phyloP scores from a whole-genome alignment of 2,113 vertebrate genomes.

The Hassar affinis region DNA sequence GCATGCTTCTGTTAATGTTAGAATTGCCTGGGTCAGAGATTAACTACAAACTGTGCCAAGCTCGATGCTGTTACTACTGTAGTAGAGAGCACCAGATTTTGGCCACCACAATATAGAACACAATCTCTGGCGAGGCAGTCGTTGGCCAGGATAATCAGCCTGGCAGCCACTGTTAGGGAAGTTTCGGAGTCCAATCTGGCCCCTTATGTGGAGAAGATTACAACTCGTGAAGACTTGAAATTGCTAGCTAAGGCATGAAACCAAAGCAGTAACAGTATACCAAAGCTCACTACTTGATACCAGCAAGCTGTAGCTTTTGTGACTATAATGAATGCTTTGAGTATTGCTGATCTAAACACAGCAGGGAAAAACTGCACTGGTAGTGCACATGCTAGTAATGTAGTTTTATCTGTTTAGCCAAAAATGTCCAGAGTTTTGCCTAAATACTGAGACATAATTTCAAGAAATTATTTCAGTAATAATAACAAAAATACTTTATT shows the following conservation, averaged over 20 bases:
- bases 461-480: background rate
- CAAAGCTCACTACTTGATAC: background rate
- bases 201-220: slow-evolving; percentile 4
- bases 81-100: slow-evolving; percentile 8
- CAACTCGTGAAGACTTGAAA: background rate
- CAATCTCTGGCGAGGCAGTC: slow-evolving; percentile 10
- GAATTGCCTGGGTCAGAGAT: slow-evolving; percentile 13
- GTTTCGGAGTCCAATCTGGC: background rate
- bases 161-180: slow-evolving; percentile 10
- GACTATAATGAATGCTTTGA: background rate
- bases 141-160: slow-evolving; percentile 18
- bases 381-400: background rate
- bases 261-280: background rate
- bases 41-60: background rate
- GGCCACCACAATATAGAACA: background rate
- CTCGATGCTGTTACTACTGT: background rate
- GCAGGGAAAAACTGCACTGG: too few species aligned
- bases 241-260: background rate
- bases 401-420: background rate
- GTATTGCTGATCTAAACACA: background rate
- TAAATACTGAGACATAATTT: background rate
- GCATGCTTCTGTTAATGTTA: background rate
- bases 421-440: background rate
- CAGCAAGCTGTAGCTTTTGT: background rate
- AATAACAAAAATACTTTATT: background rate